These are phyloP conservation scores for Conomelus anceps DNA, from an alignment of 2,888 invertebrate species.

Conservation along the genomic window DNA sequence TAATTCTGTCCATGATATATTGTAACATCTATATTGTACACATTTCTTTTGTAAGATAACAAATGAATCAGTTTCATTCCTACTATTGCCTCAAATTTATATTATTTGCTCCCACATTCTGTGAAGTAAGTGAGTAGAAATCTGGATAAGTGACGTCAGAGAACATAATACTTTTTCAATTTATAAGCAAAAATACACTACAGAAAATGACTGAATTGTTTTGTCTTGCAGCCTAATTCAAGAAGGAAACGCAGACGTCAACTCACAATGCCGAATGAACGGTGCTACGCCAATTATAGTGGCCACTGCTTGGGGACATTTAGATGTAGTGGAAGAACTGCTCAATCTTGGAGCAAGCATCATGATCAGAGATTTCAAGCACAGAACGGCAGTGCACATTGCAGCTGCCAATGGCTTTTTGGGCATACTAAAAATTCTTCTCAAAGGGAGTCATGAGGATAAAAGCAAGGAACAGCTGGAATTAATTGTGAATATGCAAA, in stretches of 20 bases:
- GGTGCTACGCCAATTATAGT: slow-evolving; percentile 47
- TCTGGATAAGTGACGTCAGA: too few relatives aligned
- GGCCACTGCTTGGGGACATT: slow-evolving; percentile 40
- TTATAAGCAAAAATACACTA: too few relatives aligned
- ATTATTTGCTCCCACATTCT: too few relatives aligned
- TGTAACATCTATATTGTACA: too few relatives aligned
- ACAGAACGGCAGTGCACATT: slow-evolving; percentile 47
- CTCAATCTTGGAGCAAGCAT: slow-evolving; percentile 45
- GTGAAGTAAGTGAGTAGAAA: too few relatives aligned
- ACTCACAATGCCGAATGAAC: slow-evolving; percentile 47
- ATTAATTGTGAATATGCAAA: not conserved
- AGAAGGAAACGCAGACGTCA: slow-evolving; percentile 45
- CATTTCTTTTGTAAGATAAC: too few relatives aligned
- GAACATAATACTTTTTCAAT: too few relatives aligned
- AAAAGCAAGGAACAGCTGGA: slow-evolving; percentile 7
- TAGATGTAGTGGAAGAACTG: slow-evolving; percentile 43
- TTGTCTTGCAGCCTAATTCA: not conserved
- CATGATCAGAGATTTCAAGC: slow-evolving; percentile 43
- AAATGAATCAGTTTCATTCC: too few relatives aligned
- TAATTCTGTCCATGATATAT: too few relatives aligned
- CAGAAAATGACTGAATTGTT: too few relatives aligned
- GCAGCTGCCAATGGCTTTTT: slow-evolving; percentile 47
- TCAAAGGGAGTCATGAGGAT: slow-evolving; percentile 1
- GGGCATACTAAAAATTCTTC: slow-evolving; percentile 25
- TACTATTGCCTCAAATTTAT: too few relatives aligned